These are phyloP conservation scores for Meleagris gallopavo DNA, from an alignment of 2,113 vertebrate genomes.

Conservation along the genomic window DNA sequence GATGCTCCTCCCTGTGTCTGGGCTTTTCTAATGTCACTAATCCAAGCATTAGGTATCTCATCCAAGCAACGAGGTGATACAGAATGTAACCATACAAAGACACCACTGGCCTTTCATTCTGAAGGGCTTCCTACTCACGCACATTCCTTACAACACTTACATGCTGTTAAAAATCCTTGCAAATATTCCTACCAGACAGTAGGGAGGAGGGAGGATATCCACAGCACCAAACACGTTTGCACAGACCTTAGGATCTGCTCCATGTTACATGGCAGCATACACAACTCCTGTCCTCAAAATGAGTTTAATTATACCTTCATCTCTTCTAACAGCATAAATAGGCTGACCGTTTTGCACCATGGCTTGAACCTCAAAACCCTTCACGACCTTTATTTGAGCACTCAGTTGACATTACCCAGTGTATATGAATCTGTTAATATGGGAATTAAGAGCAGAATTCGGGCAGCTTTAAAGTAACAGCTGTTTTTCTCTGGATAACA, in stretches of 20 bases:
- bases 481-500: not conserved
- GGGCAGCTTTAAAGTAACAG: conserved; percentile 29
- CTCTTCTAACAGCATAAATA: not conserved
- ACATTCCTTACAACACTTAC: not conserved
- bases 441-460: conserved; percentile 11
- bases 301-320: not conserved
- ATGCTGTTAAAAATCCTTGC: not conserved
- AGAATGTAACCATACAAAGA: not conserved
- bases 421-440: conserved; percentile 9
- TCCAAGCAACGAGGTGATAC: not conserved
- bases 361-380: not conserved
- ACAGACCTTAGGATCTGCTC: not conserved
- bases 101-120: not conserved
- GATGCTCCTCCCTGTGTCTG: not conserved
- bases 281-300: not conserved
- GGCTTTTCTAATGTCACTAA: not conserved
- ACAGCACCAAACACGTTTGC: not conserved
- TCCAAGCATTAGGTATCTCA: not conserved
- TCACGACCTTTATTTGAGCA: conserved; percentile 27
- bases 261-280: not conserved
- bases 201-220: not conserved
- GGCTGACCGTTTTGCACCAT: not conserved
- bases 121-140: not conserved
- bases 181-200: not conserved
- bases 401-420: not conserved